Percentiles rank a stretch among this genome's conserved stretches.
phyloP scores from a whole-genome alignment of 1,140 invertebrate genomes.

The Araneus ventricosus region DNA sequence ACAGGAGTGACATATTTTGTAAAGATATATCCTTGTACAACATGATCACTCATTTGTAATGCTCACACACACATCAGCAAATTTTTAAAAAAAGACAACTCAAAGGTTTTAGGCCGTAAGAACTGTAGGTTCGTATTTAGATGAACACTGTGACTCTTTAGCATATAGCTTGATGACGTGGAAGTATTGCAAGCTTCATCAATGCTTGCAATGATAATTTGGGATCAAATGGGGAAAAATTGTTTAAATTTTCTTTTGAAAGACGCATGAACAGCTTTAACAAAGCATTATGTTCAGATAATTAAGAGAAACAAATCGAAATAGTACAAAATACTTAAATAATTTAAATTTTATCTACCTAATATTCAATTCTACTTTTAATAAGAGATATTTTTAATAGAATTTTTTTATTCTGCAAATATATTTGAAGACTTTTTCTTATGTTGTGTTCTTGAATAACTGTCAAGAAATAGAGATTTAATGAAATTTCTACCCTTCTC shows the following conservation, averaged over 20 bases:
- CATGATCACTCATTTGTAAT: slow-evolving; percentile 74
- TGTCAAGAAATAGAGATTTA: no score
- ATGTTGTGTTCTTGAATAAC: no score
- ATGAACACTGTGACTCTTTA: neutral
- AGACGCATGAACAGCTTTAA: neutral
- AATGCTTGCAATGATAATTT: neutral
- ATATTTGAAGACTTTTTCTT: neutral
- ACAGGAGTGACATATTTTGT: slow-evolving; percentile 71
- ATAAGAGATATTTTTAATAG: neutral
- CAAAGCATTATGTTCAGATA: neutral
- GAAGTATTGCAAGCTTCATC: neutral
- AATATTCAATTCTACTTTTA: neutral
- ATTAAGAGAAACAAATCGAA: neutral
- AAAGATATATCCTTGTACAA: slow-evolving; percentile 73
- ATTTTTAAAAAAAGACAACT: slow-evolving; percentile 54
- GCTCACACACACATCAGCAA: slow-evolving; percentile 68
- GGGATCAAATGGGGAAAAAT: neutral
- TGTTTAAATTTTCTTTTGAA: neutral
- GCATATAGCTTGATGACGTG: slow-evolving; percentile 14
- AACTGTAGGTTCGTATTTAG: slow-evolving; percentile 68
- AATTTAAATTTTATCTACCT: neutral
- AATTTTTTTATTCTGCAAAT: neutral
- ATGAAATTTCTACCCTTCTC: no score
- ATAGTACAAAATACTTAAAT: slow-evolving; percentile 12
- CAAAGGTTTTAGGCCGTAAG: slow-evolving; percentile 67